Evolutionary conservation across 2,888 invertebrate genomes (phyloP), one percentile per base, ranked within the genome.

Genomic region (Nymphalis polychloros): DNA sequence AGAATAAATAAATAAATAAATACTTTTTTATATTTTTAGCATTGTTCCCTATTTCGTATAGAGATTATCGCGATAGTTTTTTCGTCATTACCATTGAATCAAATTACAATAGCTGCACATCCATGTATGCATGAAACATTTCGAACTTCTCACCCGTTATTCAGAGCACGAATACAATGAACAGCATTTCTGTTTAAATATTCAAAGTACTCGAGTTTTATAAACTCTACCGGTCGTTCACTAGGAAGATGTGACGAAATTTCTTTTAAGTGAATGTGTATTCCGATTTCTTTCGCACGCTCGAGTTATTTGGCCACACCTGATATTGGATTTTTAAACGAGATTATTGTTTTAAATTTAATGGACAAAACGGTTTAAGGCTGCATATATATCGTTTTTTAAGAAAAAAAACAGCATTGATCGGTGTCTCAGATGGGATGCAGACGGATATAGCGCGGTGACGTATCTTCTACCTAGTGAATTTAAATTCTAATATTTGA

Each of bases 131-230:
- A 53, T 55, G 55, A 62, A 62, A 62, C 55, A 57, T 67, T 67
- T 67, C 49, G n/a, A 68, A 68, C 48, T 61, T 53, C 67, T 64
- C 61, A 64, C 55, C 63, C 17, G 49, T 20, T 64, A 70, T 70
- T 68, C 64, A 67, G 59, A 68, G 62, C 68, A 64, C 53, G 67
- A 62, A 57, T 27, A 64, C 46, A 62, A 70, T 68, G 64, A 62
- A 64, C 57, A 52, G 47, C 23, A 59, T 70, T 67, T 35, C 61
- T 62, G 52, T 62, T 67, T 64, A 64, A 59, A 64, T 67, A 70
- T 70, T 67, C 62, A 64, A 62, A 61, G 50, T 64, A 52, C 41
- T 13, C 31, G n/a, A 46, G 47, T 63, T n/a, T 47, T 46, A 61
- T 65, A 59, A 65, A 53, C 62, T 62, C 49, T 41, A 35, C 19